Conservation (phyloP, 2,797 vertebrate species). For the Aphelocoma californica region DNA sequence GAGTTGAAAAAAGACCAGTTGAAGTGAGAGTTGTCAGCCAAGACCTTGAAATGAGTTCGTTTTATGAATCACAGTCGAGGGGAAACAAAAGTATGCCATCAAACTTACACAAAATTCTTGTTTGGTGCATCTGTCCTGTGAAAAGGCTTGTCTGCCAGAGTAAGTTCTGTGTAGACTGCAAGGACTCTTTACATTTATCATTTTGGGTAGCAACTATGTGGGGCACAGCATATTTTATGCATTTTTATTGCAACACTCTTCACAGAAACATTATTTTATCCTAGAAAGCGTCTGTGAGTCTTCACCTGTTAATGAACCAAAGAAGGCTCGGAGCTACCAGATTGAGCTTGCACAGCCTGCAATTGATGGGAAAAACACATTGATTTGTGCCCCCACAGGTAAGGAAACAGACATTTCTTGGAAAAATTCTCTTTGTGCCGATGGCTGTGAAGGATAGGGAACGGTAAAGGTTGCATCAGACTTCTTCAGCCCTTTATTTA, state of each 20-base stretch:
- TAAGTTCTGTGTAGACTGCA: neutral
- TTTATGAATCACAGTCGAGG: neutral
- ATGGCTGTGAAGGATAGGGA: neutral
- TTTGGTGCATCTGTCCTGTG: neutral
- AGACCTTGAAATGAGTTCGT: neutral
- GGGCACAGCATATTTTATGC: neutral
- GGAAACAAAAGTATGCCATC: neutral
- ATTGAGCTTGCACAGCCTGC: conserved; percentile 72
- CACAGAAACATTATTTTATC: neutral
- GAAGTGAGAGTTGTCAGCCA: neutral
- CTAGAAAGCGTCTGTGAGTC: neutral
- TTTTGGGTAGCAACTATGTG: neutral
- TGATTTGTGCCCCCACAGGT: conserved; percentile 79
- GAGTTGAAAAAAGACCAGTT: neutral
- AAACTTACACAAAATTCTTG: neutral
- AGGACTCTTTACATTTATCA: neutral
- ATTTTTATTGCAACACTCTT: neutral
- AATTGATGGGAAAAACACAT: conserved; percentile 71
- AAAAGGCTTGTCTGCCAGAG: neutral
- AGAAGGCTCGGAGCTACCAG: conserved; percentile 70
- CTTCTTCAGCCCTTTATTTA: neutral
- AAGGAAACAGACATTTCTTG: neutral
- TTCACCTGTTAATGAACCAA: neutral
- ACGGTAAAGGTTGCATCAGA: neutral
- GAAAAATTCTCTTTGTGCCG: neutral